Evolutionary conservation across 2,888 invertebrate species (phyloP).

Genomic region (Bursaphelenchus okinawaensis): DNA sequence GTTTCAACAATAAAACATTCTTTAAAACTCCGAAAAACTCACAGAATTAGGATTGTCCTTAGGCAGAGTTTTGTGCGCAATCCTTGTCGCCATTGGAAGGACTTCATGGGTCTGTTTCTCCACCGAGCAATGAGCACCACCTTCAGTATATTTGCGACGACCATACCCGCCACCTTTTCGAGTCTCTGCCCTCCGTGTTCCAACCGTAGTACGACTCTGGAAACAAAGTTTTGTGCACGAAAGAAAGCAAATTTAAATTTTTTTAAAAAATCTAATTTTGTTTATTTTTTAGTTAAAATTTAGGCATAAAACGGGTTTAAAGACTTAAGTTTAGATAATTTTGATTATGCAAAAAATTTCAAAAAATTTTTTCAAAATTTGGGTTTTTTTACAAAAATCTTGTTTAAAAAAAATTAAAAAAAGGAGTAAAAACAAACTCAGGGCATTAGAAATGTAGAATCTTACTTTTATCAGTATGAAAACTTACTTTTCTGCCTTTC

Average conservation of each 20-base stretch:
- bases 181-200: neutral
- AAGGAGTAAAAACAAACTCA: neutral
- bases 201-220: neutral
- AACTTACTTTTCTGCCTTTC: neutral
- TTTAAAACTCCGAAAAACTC: too few species aligned
- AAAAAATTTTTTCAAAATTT: too few species aligned
- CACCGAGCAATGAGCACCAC: neutral
- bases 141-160: neutral
- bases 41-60: neutral
- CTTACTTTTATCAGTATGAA: neutral
- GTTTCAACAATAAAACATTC: too few species aligned
- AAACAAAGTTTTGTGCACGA: neutral
- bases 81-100: neutral
- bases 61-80: neutral
- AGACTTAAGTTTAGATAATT: too few species aligned
- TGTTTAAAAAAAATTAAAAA: neutral
- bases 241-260: neutral
- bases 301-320: too few species aligned
- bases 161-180: neutral
- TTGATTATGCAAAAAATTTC: too few species aligned
- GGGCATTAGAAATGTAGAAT: neutral
- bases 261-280: too few species aligned
- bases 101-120: neutral
- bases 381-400: neutral
- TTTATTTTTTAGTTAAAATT: too few species aligned